A percentile compares a stretch with the other conserved stretches of the same genome.
Conservation (phyloP, 1,140 invertebrate genomes). For the Rhizoglyphus robini region DNA sequence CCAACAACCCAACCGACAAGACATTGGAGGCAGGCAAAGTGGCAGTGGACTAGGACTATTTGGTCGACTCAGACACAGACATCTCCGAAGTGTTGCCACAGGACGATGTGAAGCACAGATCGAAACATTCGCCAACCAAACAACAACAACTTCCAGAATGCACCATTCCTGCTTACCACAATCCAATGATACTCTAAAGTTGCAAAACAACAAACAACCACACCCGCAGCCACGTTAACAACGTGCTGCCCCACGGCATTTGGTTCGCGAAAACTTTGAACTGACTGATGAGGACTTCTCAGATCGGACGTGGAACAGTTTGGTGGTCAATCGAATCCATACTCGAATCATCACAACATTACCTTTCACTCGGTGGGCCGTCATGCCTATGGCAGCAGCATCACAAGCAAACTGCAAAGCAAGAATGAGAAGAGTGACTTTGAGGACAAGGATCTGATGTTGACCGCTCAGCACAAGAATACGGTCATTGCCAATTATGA, state of each 20-base stretch:
- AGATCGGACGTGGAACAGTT: neutral
- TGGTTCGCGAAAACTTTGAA: neutral
- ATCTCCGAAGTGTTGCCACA: slow-evolving; percentile 4
- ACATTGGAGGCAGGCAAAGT: neutral
- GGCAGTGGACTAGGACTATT: neutral
- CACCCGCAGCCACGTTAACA: neutral
- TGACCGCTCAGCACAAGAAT: neutral
- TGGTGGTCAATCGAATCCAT: neutral
- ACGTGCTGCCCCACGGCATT: neutral
- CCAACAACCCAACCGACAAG: too few species aligned
- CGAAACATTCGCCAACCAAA: neutral
- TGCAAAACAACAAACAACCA: neutral
- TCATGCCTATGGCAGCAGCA: neutral
- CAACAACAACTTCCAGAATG: neutral
- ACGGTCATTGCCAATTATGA: neutral
- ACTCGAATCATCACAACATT: neutral
- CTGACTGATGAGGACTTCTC: too few species aligned
- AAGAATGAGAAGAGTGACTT: neutral
- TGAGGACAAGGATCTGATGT: slow-evolving; percentile 2
- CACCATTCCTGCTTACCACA: neutral
- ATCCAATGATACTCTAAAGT: neutral
- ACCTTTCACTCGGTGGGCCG: neutral
- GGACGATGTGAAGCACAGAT: neutral
- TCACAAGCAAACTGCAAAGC: neutral
- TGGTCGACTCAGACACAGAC: slow-evolving; percentile 1